Evolutionary conservation across 2,888 invertebrate species (phyloP).

Genomic region (Ecliptopera silaceata): DNA sequence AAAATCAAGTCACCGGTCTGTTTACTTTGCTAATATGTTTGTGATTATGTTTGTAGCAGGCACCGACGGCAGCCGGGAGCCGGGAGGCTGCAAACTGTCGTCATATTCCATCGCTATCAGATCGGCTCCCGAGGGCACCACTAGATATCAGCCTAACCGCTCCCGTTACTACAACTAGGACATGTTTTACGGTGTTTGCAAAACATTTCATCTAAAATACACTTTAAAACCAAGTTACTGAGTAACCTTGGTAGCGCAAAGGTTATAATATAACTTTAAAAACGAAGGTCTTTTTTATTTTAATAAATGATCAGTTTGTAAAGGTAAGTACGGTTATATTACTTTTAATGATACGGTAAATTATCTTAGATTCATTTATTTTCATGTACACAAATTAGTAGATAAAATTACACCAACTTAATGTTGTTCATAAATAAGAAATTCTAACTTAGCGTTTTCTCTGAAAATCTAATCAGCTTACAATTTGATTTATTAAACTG

Average conservation of each 20-base stretch:
- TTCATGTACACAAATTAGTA: too few relatives aligned
- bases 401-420: too few relatives aligned
- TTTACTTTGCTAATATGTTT: constrained; percentile 38
- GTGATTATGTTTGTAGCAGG: constrained; percentile 46
- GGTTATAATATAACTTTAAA: too few relatives aligned
- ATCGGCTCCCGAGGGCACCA: constrained; percentile 56
- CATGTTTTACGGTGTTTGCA: constrained; percentile 36
- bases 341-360: background rate
- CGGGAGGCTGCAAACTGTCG: constrained; percentile 70
- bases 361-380: too few relatives aligned
- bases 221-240: background rate
- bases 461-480: constrained; percentile 8
- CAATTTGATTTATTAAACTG: constrained; percentile 4
- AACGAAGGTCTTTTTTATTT: background rate
- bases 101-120: constrained; percentile 72
- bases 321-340: too few relatives aligned
- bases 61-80: constrained; percentile 33
- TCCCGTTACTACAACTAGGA: constrained; percentile 36
- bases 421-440: too few relatives aligned
- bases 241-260: background rate
- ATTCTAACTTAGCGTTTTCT: background rate
- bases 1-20: constrained; percentile 8
- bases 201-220: constrained; percentile 7
- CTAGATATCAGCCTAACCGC: constrained; percentile 52
- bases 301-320: background rate